Evolutionary conservation across 2,113 vertebrate genomes (phyloP).

Genomic region (Puma concolor): DNA sequence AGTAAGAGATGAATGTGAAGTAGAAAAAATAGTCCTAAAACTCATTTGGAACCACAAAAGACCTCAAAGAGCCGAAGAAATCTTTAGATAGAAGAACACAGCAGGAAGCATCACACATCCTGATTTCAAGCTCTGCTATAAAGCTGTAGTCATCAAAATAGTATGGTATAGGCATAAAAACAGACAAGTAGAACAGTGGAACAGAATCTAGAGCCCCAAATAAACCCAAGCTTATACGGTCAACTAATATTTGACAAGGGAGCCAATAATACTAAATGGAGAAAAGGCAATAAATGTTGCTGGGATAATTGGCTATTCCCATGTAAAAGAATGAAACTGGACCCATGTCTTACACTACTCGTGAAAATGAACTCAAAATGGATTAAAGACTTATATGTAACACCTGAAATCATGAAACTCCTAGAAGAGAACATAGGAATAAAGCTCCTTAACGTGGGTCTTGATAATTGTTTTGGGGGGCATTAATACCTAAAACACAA

Average conservation of each 20-base stretch:
- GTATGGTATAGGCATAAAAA: neutral
- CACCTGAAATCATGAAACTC: neutral
- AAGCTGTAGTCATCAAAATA: neutral
- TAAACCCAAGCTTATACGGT: neutral
- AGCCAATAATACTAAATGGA: neutral
- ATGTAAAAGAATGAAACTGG: neutral
- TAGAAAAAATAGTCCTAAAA: neutral
- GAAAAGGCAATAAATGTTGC: neutral
- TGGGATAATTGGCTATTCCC: neutral
- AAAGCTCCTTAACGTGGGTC: neutral
- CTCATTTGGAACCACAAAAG: neutral
- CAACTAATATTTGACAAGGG: neutral
- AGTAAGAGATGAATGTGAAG: neutral
- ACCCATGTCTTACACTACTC: neutral
- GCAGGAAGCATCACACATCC: neutral
- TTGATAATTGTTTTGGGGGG: neutral
- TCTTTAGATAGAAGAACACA: neutral
- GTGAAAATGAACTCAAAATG: neutral
- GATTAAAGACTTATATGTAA: neutral
- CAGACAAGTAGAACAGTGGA: neutral
- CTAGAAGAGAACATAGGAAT: neutral
- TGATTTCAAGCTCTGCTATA: neutral
- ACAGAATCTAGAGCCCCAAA: neutral
- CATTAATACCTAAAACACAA: neutral
- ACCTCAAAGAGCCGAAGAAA: neutral